Conservation (phyloP, 1,140 invertebrate genomes). For the Nymphalis io region DNA sequence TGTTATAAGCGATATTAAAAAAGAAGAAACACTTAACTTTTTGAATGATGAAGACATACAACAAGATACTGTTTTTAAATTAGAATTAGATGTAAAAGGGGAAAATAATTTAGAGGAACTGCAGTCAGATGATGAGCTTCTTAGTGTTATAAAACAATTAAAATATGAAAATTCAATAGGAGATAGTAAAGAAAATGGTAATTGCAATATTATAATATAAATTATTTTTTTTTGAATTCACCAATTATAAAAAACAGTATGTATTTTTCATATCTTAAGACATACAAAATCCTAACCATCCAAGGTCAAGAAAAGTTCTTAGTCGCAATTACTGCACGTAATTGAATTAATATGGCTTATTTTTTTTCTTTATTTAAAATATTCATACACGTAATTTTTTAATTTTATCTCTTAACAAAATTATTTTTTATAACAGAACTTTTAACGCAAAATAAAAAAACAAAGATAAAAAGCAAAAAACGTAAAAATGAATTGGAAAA, state of each 20-base stretch:
- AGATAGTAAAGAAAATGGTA: slow-evolving; percentile 55
- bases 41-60: slow-evolving; percentile 26
- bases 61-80: slow-evolving; percentile 28
- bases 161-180: slow-evolving; percentile 53
- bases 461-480: slow-evolving; percentile 37
- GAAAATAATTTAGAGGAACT: slow-evolving; percentile 38
- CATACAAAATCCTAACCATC: too few relatives aligned
- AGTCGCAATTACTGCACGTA: too few relatives aligned
- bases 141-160: slow-evolving; percentile 63
- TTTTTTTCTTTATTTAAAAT: too few relatives aligned
- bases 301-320: too few relatives aligned
- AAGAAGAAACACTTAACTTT: slow-evolving; percentile 25
- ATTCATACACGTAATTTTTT: too few relatives aligned
- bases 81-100: slow-evolving; percentile 40
- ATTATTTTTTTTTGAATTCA: neutral
- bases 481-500: slow-evolving; percentile 27
- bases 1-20: slow-evolving; percentile 32
- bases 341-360: neutral
- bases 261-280: too few relatives aligned
- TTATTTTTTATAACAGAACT: slow-evolving; percentile 16
- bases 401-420: neutral
- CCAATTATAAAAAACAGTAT: neutral
- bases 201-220: slow-evolving; percentile 19
- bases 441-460: slow-evolving; percentile 33
- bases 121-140: slow-evolving; percentile 58